Evolutionary conservation across 2,113 vertebrate species (phyloP).

Genomic region (Pterocles burchelli): DNA sequence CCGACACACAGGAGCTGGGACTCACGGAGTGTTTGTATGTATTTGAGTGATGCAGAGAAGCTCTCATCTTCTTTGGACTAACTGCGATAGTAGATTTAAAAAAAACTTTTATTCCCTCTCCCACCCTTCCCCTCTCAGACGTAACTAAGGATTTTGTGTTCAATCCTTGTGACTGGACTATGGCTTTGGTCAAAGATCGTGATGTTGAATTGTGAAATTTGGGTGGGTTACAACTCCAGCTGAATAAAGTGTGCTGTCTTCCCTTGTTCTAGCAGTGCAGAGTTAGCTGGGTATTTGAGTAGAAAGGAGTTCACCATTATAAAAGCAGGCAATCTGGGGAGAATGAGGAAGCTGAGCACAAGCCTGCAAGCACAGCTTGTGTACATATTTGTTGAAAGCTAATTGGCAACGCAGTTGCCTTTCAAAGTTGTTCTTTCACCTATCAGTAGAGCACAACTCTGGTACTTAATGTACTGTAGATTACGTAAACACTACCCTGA

Average conservation of each 20-base stretch:
- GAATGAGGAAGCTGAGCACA: constrained; percentile 55
- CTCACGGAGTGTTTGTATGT: not conserved
- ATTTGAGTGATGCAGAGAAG: not conserved
- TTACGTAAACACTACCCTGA: constrained; percentile 70
- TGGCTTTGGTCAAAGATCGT: not conserved
- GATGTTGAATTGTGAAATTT: not conserved
- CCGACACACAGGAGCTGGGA: not conserved
- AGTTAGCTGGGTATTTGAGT: not conserved
- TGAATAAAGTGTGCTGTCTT: not conserved
- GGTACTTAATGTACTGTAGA: constrained; percentile 75
- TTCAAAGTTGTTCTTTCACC: constrained; percentile 73
- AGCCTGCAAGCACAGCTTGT: constrained; percentile 62
- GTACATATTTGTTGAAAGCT: constrained; percentile 77
- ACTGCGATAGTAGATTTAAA: not conserved
- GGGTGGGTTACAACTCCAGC: not conserved
- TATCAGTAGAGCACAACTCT: constrained; percentile 68
- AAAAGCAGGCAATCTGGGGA: not conserved
- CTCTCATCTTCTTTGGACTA: not conserved
- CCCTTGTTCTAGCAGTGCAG: not conserved
- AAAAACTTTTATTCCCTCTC: not conserved
- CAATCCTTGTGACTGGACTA: not conserved
- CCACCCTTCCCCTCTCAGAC: not conserved
- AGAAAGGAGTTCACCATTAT: constrained; percentile 3
- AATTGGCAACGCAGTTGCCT: constrained; percentile 69
- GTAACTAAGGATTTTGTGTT: not conserved